Conservation (phyloP, 2,797 vertebrate species). For the Sebastes trivittatus region DNA sequence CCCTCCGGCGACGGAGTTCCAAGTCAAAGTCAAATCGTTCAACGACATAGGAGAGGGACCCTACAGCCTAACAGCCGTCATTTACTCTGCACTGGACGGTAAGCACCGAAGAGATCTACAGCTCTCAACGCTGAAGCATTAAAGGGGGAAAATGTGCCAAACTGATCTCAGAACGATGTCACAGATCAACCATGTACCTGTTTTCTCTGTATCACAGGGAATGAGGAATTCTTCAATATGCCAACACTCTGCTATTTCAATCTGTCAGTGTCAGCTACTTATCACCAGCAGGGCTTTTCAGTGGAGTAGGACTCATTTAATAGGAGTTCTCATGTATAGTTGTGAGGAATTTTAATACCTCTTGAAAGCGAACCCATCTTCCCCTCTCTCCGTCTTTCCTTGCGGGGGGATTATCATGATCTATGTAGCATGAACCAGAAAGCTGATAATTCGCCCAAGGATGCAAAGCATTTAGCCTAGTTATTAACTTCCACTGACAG, state of each 20-base stretch:
- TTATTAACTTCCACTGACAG: constrained; percentile 88
- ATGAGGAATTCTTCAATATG: constrained; percentile 32
- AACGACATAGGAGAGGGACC: constrained; percentile 94
- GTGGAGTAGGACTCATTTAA: constrained; percentile 48
- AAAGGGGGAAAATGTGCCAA: neutral
- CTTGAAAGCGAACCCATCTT: constrained; percentile 67
- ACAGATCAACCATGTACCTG: constrained; percentile 6
- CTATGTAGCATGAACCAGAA: constrained; percentile 72
- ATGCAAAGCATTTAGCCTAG: constrained; percentile 79
- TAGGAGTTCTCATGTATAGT: constrained; percentile 57
- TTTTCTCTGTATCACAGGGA: constrained; percentile 19
- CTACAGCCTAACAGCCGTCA: constrained; percentile 87
- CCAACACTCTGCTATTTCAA: constrained; percentile 56
- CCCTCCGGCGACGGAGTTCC: constrained; percentile 86
- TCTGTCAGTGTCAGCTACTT: constrained; percentile 64
- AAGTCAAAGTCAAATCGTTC: constrained; percentile 96
- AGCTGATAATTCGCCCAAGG: constrained; percentile 77
- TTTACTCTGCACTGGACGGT: constrained; percentile 93
- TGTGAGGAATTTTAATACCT: constrained; percentile 76
- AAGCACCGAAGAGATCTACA: constrained; percentile 55
- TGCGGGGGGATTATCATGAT: constrained; percentile 72
- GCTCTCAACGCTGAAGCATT: neutral
- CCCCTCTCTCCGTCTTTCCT: constrained; percentile 30
- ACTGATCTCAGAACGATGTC: constrained; percentile 11
- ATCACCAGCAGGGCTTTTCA: constrained; percentile 33